These are phyloP conservation scores for Biston stratarius DNA, from an alignment of 2,888 invertebrate genomes.

Conservation along the genomic window DNA sequence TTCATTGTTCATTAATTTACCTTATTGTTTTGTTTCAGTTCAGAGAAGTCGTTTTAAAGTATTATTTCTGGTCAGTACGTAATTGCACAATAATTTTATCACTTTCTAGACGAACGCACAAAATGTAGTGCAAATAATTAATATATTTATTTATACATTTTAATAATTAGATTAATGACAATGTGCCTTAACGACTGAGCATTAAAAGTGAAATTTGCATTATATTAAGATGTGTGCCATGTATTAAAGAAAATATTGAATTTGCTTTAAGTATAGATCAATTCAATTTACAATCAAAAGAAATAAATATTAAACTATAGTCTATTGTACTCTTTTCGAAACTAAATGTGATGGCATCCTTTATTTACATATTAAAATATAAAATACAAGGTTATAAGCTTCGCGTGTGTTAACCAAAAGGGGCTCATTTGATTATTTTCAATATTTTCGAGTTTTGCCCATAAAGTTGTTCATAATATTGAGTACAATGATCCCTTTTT, in stretches of 20 bases:
- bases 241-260: neutral
- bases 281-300: neutral
- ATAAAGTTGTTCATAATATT: no score
- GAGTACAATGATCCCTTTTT: no score
- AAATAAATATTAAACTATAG: no score
- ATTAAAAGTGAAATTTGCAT: slow-evolving; percentile 5
- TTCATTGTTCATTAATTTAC: slow-evolving; percentile 43
- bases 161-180: slow-evolving; percentile 2
- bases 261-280: neutral
- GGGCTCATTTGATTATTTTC: no score
- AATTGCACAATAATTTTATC: slow-evolving; percentile 46
- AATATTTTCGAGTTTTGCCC: no score
- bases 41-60: slow-evolving; percentile 72
- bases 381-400: no score
- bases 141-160: neutral
- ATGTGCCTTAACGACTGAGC: slow-evolving; percentile 4
- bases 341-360: neutral
- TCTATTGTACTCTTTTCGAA: neutral
- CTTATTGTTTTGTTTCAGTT: slow-evolving; percentile 78
- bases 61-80: slow-evolving; percentile 53
- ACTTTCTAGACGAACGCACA: slow-evolving; percentile 21
- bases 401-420: no score
- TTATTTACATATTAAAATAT: no score
- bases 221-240: slow-evolving; percentile 13
- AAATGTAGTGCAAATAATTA: slow-evolving; percentile 10